Base-by-base conservation (phyloP, 2,888 invertebrate species). In the Ophioninae sp. region DNA sequence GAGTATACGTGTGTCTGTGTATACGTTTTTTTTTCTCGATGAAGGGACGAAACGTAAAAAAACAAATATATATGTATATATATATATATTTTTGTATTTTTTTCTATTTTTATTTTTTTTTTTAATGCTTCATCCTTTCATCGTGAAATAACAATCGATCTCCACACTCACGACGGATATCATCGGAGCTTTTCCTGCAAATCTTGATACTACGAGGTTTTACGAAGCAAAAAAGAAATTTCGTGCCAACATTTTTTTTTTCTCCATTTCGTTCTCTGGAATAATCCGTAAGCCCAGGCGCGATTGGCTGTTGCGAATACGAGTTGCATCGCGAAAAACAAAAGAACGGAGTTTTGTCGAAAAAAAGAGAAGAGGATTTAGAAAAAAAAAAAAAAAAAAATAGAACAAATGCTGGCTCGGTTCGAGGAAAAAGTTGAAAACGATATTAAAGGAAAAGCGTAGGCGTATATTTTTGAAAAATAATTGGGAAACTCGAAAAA, bases 191-290 rank as follows among this genome's bases (percentile, higher is more conserved):
- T 70, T 59, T 21, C 7, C 50, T 59, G 65, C 61, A 57, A 70
- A 81, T 50, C 67, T 65, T 59, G 62, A 74, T 62, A 13, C 39
- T 79, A 64, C 64, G 64, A 64, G 72, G 30, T 57, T 72, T 67
- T 20, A 56, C 57, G 57, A 59, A 20, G 17, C 20, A 6, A 74
- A 64, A 20, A 37, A 72, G n/a, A 21, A 13, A 75, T 59, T 50
- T 69, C 62, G 21, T 23, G n/a, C n/a, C n/a, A n/a, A 30, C 41
- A n/a, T 37, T 75, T 57, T 21, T 37, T 75, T 70, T 74, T 61
- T 79, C 56, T 65, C 30, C 50, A 6, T 10, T 20, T 39, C 50
- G 50, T 50, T 5, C 50, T 50, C 17, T 2, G 17, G 61, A 65
- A 69, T 56, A 68, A 80, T 61, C 61, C 39, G 30, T 70, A 67